These are phyloP conservation scores for Prunella fulvescens DNA, from an alignment of 2,113 vertebrate species.

Conservation along the genomic window DNA sequence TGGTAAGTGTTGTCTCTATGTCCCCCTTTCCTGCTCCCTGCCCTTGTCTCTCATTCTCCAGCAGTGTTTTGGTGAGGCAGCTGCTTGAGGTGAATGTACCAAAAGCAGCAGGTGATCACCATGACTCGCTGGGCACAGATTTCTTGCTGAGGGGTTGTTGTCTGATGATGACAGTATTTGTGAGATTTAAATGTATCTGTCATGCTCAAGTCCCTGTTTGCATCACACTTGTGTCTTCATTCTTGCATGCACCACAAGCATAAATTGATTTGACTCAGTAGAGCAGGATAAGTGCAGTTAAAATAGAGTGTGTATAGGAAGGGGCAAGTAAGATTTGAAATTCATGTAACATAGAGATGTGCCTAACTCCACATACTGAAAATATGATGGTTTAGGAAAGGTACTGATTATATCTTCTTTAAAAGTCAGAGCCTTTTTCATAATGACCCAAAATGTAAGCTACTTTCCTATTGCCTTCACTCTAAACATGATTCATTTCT, in stretches of 20 bases:
- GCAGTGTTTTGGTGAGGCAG: background rate
- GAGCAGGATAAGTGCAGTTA: background rate
- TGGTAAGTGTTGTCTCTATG: rapidly evolving
- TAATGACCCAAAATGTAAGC: background rate
- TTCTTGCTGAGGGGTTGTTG: background rate
- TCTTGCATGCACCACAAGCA: background rate
- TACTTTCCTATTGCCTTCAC: background rate
- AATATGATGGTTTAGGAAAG: background rate
- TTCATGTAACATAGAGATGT: background rate
- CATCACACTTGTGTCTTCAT: background rate
- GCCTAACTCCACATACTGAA: background rate
- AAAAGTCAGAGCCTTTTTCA: background rate
- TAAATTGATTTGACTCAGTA: background rate
- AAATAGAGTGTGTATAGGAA: background rate
- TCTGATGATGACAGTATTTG: background rate
- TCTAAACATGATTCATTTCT: background rate
- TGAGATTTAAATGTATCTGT: background rate
- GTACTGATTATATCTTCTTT: background rate
- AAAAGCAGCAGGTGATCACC: background rate
- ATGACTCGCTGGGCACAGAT: background rate
- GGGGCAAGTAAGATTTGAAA: background rate
- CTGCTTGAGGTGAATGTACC: background rate
- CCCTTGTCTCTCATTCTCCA: background rate
- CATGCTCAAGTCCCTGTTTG: background rate
- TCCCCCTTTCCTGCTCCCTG: background rate